phyloP scores from a whole-genome alignment of 2,797 vertebrate species.

The Catostomus latipinnis region DNA sequence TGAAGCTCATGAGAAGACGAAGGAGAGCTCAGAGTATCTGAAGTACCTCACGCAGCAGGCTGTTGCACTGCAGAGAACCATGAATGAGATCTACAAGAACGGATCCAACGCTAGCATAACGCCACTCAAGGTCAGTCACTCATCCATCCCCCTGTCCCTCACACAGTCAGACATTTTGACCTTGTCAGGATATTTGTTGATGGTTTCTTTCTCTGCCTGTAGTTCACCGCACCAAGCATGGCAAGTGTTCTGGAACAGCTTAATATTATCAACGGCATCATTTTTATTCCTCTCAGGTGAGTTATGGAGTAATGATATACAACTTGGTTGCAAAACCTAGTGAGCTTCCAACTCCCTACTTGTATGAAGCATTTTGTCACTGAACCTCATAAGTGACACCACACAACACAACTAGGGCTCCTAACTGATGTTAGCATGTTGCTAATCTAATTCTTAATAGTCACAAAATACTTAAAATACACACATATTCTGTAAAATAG shows the following conservation, averaged over 20 bases:
- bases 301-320: not conserved
- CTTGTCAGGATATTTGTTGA: not conserved
- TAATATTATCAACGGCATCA: conserved; percentile 98
- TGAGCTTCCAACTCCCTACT: too few relatives aligned
- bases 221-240: conserved; percentile 99
- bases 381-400: too few relatives aligned
- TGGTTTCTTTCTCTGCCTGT: conserved; percentile 34
- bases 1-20: conserved; percentile 96
- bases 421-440: too few relatives aligned
- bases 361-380: too few relatives aligned
- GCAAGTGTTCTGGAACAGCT: conserved; percentile 96
- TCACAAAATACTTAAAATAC: too few relatives aligned
- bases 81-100: conserved; percentile 99
- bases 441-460: too few relatives aligned
- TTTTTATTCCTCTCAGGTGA: conserved; percentile 99
- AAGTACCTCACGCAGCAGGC: conserved; percentile 99
- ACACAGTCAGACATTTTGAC: not conserved
- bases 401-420: too few relatives aligned
- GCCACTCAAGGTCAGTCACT: conserved; percentile 89
- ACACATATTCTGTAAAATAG: too few relatives aligned
- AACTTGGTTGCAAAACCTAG: too few relatives aligned
- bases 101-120: conserved; percentile 96
- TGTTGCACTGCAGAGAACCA: conserved; percentile 96
- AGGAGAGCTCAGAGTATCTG: conserved; percentile 98
- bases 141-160: not conserved